These are phyloP conservation scores for Synanceia verrucosa DNA, from an alignment of 2,797 vertebrate genomes.

Conservation along the genomic window DNA sequence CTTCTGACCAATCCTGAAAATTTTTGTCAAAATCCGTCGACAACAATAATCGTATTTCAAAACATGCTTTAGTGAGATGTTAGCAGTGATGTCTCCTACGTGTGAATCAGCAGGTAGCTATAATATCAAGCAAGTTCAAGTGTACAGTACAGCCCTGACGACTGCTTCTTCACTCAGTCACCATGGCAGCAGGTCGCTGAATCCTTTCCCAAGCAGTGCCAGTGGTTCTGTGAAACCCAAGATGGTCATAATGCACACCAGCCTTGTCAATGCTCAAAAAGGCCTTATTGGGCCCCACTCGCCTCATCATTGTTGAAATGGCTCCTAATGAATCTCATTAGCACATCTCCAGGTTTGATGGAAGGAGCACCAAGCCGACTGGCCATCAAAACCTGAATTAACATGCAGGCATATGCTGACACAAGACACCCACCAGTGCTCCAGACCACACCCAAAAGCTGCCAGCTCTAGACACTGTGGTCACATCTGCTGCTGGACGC, in stretches of 20 bases:
- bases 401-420: background rate
- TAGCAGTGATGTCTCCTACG: too few relatives aligned
- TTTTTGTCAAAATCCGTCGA: too few relatives aligned
- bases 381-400: background rate
- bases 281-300: background rate
- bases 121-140: background rate
- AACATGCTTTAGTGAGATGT: background rate
- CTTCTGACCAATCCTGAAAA: too few relatives aligned
- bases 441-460: conserved; percentile 29
- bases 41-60: background rate
- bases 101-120: conserved; percentile 6
- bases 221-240: background rate
- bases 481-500: conserved; percentile 41
- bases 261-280: background rate
- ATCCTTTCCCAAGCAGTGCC: background rate
- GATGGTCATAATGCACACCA: background rate
- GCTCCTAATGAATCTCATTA: background rate
- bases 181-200: background rate
- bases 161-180: conserved; percentile 1
- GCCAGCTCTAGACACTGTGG: background rate
- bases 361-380: background rate
- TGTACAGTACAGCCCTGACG: background rate
- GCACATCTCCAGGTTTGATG: background rate
- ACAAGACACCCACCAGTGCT: background rate
- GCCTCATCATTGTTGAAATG: background rate